phyloP scores from a whole-genome alignment of 2,797 vertebrate genomes.

The Crypturellus tataupa region DNA sequence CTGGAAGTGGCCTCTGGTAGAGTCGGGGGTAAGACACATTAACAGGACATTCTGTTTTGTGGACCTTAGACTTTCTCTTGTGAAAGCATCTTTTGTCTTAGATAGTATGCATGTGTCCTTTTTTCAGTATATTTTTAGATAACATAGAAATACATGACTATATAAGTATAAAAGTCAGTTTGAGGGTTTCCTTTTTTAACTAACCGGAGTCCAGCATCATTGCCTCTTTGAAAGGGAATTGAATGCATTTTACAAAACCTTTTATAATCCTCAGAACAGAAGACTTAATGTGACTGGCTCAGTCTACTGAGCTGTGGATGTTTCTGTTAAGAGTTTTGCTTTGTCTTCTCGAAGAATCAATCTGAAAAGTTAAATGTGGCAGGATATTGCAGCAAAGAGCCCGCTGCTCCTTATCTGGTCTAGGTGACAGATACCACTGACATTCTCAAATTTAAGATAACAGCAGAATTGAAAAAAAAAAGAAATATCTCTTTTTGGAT shows the following conservation, averaged over 20 bases:
- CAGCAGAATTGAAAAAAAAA: not conserved
- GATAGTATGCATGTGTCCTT: not conserved
- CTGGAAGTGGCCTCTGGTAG: not conserved
- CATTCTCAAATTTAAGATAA: not conserved
- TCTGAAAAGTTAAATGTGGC: slow-evolving; percentile 9
- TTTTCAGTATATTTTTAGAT: not conserved
- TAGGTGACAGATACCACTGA: slow-evolving; percentile 1
- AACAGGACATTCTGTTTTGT: accelerated
- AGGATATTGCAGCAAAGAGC: slow-evolving; percentile 1
- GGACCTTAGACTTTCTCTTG: not conserved
- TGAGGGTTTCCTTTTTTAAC: not conserved
- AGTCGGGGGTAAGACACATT: not conserved
- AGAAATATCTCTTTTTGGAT: not conserved
- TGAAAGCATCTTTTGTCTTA: not conserved
- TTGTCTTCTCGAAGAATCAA: not conserved
- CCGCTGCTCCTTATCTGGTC: not conserved
- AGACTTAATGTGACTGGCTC: not conserved
- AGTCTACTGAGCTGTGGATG: not conserved
- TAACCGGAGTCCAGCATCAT: not conserved
- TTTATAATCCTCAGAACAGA: not conserved
- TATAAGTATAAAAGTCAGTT: not conserved
- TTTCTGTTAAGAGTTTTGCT: not conserved
- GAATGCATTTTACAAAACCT: not conserved
- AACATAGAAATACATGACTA: not conserved
- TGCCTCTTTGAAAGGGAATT: not conserved